phyloP scores from a whole-genome alignment of 2,797 vertebrate genomes.

The Cygnus olor region DNA sequence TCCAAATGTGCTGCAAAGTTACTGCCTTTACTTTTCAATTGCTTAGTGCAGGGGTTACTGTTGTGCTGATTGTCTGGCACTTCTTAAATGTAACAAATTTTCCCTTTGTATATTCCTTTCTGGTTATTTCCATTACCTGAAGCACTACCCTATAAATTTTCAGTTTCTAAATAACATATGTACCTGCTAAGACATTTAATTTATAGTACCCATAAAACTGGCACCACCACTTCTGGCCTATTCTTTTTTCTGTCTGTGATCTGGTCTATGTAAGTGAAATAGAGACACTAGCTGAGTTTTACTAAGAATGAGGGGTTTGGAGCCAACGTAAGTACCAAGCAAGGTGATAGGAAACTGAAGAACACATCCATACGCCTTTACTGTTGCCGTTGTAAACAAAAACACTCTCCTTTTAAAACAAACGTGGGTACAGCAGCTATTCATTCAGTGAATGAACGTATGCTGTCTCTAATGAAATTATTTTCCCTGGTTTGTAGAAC shows the following conservation, averaged over 20 bases:
- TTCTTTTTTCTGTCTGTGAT: background rate
- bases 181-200: conserved; percentile 5
- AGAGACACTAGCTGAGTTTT: background rate
- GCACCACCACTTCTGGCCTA: background rate
- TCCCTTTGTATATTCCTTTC: background rate
- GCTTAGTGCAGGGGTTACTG: background rate
- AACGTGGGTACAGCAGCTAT: background rate
- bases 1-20: background rate
- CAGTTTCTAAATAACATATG: conserved; percentile 11
- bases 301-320: background rate
- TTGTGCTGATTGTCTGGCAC: background rate
- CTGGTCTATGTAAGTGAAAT: background rate
- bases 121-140: conserved; percentile 32
- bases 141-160: conserved; percentile 10
- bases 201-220: conserved; percentile 45
- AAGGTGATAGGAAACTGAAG: background rate
- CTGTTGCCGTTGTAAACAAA: background rate
- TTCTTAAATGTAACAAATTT: conserved; percentile 28
- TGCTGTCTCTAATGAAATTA: background rate
- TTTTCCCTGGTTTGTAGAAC: background rate
- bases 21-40: background rate
- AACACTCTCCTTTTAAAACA: background rate
- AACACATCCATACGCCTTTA: background rate
- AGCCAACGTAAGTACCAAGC: background rate
- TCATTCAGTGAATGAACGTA: background rate